phyloP scores from a whole-genome alignment of 2,797 vertebrate species.

The Gymnoscopelus braueri region DNA sequence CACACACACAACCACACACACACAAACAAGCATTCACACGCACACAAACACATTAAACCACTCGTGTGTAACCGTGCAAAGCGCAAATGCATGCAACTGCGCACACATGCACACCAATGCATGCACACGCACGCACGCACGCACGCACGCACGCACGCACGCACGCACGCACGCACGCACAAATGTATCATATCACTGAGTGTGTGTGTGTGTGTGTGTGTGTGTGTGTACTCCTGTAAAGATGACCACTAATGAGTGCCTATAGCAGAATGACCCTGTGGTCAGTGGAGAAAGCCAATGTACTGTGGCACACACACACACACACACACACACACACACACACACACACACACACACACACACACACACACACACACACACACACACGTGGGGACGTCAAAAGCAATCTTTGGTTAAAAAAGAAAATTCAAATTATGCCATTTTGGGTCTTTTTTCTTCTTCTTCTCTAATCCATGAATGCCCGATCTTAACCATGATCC shows the following conservation, averaged over 20 bases:
- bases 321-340: constrained; percentile 10
- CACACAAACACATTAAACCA: too few relatives aligned
- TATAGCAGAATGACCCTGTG: constrained; percentile 80
- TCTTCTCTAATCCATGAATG: too few relatives aligned
- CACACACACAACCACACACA: constrained; percentile 23
- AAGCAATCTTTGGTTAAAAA: too few relatives aligned
- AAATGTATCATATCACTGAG: background rate
- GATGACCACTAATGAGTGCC: constrained; percentile 68
- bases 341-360: too few relatives aligned
- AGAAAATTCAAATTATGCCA: too few relatives aligned
- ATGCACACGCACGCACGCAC: constrained; percentile 7
- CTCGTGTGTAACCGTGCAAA: too few relatives aligned
- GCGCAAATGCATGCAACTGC: too few relatives aligned
- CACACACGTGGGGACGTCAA: too few relatives aligned
- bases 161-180: constrained; percentile 25
- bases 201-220: background rate
- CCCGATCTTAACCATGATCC: too few relatives aligned
- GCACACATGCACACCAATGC: too few relatives aligned
- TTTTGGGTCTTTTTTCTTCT: too few relatives aligned
- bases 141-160: constrained; percentile 23
- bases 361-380: too few relatives aligned
- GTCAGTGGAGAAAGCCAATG: constrained; percentile 66
- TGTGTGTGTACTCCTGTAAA: constrained; percentile 3
- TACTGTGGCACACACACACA: constrained; percentile 57
- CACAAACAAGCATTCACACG: background rate